phyloP scores from a whole-genome alignment of 2,113 vertebrate species.

The Trogon surrucura region DNA sequence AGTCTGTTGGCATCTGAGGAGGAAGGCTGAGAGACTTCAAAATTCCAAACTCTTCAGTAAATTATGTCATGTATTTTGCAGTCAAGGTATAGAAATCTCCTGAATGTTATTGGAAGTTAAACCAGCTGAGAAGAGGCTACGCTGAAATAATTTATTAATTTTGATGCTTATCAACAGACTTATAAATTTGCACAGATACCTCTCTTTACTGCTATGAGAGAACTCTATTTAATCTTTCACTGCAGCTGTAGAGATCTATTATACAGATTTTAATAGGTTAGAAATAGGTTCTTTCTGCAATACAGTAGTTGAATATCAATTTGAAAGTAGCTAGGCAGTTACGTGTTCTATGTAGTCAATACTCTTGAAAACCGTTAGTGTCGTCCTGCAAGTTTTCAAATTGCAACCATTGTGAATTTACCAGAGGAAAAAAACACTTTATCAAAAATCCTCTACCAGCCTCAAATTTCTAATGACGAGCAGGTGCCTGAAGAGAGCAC shows the following conservation, averaged over 20 bases:
- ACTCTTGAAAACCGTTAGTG: not conserved
- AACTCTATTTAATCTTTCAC: not conserved
- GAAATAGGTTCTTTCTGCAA: not conserved
- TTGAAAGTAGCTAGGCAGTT: not conserved
- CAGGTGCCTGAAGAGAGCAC: not conserved
- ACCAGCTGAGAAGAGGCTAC: not conserved
- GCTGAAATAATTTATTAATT: not conserved
- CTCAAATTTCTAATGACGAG: not conserved
- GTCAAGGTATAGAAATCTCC: not conserved
- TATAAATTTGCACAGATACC: not conserved
- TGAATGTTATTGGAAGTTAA: conserved; percentile 1
- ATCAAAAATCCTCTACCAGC: not conserved
- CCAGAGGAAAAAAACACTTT: not conserved
- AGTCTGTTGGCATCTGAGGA: not conserved
- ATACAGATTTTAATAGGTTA: not conserved
- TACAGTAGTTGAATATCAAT: not conserved
- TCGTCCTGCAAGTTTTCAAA: not conserved
- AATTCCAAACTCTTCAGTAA: not conserved
- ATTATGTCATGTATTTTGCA: not conserved
- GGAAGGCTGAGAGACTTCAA: not conserved
- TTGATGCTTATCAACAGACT: not conserved
- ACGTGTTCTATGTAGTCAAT: not conserved
- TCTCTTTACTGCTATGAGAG: not conserved
- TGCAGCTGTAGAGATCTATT: not conserved
- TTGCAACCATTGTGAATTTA: not conserved